Percentiles rank a stretch among this genome's conserved stretches.
Evolutionary conservation across 1,140 invertebrate genomes (phyloP).

Genomic region (Meloidogyne floridensis): DNA sequence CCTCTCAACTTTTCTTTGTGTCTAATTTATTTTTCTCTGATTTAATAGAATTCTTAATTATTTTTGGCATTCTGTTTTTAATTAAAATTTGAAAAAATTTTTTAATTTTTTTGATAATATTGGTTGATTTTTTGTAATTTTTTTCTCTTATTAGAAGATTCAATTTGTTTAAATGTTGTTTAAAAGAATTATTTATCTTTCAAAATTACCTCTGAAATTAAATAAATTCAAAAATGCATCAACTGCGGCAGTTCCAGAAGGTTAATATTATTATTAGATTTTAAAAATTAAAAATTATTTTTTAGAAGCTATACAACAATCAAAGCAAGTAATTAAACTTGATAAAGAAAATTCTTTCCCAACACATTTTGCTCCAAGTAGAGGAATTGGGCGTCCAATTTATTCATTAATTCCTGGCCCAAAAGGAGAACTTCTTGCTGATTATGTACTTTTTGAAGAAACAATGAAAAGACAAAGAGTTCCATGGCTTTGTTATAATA

Average conservation of each 20-base stretch:
- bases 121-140: background rate
- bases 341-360: constrained; percentile 17
- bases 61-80: background rate
- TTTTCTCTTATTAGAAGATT: background rate
- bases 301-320: background rate
- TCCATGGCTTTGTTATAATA: constrained; percentile 49
- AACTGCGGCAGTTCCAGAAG: background rate
- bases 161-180: background rate
- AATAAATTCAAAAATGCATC: constrained; percentile 2
- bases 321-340: background rate
- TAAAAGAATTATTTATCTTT: background rate
- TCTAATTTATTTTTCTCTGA: background rate
- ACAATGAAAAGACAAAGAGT: constrained; percentile 51
- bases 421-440: constrained; percentile 53
- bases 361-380: constrained; percentile 31
- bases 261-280: background rate
- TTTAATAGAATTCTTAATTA: background rate
- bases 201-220: background rate
- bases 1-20: background rate
- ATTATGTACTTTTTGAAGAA: constrained; percentile 60
- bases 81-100: background rate
- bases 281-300: background rate
- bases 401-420: constrained; percentile 40
- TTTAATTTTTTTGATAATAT: background rate
- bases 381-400: constrained; percentile 32